Percentiles rank a stretch among this genome's conserved stretches.
phyloP scores from a whole-genome alignment of 2,888 invertebrate species.

The Linnaemya vulpina region DNA sequence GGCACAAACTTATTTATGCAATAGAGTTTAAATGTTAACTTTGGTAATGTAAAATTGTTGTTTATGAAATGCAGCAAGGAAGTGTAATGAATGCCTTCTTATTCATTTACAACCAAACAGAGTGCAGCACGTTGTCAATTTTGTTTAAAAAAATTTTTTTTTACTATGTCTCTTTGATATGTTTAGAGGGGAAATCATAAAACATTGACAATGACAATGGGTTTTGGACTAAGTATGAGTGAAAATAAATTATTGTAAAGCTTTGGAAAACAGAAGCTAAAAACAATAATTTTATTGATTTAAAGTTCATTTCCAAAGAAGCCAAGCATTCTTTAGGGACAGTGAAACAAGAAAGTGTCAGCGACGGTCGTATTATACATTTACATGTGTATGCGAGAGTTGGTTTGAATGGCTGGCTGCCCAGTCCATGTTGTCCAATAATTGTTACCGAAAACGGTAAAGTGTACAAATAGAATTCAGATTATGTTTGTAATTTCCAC shows the following conservation, averaged over 20 bases:
- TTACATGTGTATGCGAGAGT: too few relatives aligned
- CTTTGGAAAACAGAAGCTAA: neutral
- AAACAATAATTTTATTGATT: neutral
- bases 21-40: slow-evolving; percentile 55
- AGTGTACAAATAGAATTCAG: too few relatives aligned
- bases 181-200: slow-evolving; percentile 65
- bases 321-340: neutral
- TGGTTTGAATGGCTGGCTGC: too few relatives aligned
- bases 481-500: too few relatives aligned
- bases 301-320: neutral
- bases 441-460: too few relatives aligned
- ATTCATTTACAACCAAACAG: slow-evolving; percentile 38
- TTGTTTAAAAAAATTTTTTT: too few relatives aligned
- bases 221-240: neutral
- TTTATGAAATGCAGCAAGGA: slow-evolving; percentile 63
- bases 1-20: slow-evolving; percentile 63
- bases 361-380: too few relatives aligned
- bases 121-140: slow-evolving; percentile 32
- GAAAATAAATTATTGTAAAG: neutral
- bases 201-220: slow-evolving; percentile 67
- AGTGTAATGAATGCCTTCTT: slow-evolving; percentile 41
- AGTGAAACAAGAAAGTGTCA: too few relatives aligned
- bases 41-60: slow-evolving; percentile 55
- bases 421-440: too few relatives aligned
- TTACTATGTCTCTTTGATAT: slow-evolving; percentile 14